Conservation (phyloP, 2,888 invertebrate species). For the Phaonia tiefii region DNA sequence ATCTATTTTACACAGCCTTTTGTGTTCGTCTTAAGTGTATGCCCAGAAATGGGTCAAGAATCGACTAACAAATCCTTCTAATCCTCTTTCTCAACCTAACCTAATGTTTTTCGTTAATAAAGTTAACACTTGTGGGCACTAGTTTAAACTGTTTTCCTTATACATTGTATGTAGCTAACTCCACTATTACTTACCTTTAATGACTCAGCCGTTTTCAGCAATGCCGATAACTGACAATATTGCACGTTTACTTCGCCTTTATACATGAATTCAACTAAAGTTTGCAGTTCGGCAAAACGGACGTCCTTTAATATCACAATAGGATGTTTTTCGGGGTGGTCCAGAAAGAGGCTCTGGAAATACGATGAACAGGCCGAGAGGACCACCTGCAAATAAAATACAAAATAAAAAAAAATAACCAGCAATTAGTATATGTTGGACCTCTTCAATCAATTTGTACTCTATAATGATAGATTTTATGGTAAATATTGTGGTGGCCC, state of each 20-base stretch:
- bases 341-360: slow-evolving; percentile 95
- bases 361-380: slow-evolving; percentile 97
- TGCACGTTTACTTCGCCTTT: slow-evolving; percentile 97
- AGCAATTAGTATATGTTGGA: background rate
- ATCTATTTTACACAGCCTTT: no score
- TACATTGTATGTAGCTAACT: no score
- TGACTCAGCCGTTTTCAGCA: slow-evolving; percentile 95
- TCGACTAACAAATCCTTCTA: no score
- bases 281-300: slow-evolving; percentile 93
- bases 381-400: slow-evolving; percentile 86
- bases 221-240: slow-evolving; percentile 94
- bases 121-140: no score
- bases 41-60: no score
- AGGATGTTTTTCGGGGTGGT: slow-evolving; percentile 95
- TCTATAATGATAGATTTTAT: background rate
- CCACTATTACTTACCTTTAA: slow-evolving; percentile 85
- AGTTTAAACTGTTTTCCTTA: no score
- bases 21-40: no score
- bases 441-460: background rate
- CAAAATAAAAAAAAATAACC: slow-evolving; percentile 39
- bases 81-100: no score
- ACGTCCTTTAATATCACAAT: slow-evolving; percentile 98
- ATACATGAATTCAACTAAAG: slow-evolving; percentile 97
- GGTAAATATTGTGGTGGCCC: background rate
- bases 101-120: no score